Base-by-base conservation (phyloP, 2,113 vertebrate genomes). In the Pantherophis guttatus region DNA sequence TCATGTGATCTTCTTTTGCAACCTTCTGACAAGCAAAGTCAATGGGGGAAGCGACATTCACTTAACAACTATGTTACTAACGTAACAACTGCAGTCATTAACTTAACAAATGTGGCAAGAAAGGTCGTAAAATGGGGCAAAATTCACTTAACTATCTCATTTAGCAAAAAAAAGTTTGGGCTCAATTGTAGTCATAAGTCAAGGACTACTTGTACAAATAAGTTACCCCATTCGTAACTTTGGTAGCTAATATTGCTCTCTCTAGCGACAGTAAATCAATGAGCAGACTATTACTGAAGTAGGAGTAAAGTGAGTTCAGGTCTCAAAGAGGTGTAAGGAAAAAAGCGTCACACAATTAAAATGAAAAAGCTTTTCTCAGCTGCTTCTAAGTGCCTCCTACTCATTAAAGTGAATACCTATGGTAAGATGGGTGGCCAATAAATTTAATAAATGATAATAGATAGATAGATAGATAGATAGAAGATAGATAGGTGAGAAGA, bases 391-490 rank as follows among this genome's bases (percentile, higher is more conserved):
- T 70, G 23, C 59, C 6, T 81, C 24, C 53, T 85, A 24, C 59
- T 89, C 55, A 29, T 54, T 85, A 81, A 92, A 44, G 39, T 5
- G 62, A n/a, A 70, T 12, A n/a, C 26, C 11, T 70, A 1, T 70
- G 29, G 8, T n/a, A 13, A 70, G 4, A 70, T 70, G 62, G 26
- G 26, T n/a, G 26, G 4, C 29, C 62, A n/a, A n/a, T 70, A 70
- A 70, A 70, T 70, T 70, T 70, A 70, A n/a, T 70, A 70, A 11
- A 70, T 26, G 26, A 59, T 24, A 23, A 3, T 0, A 23, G 57
- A 58, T 0, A 59, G 57, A 59, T 0, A 59, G 57, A 26, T 0
- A 58, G 57, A 24, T 0, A 23, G 26, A 59, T 6, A 24, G 6
- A 59, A 10, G 2, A 59, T 23, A 26, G 0, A 24, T 0, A 26